Conservation (phyloP, 2,797 vertebrate species). For the Lemur catta region DNA sequence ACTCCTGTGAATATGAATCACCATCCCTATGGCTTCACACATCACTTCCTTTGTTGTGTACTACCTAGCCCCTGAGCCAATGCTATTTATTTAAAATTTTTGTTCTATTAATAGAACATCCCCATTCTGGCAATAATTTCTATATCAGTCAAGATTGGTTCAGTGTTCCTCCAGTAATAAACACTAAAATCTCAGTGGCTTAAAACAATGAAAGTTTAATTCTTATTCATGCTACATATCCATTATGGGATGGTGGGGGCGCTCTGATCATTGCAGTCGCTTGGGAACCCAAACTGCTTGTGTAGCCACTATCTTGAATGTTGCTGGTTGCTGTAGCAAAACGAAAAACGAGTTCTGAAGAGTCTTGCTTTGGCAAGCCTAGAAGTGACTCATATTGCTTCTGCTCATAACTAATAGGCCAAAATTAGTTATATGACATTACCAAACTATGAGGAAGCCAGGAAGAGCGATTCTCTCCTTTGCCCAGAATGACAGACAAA, state of each 20-base stretch:
- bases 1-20: neutral
- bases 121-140: neutral
- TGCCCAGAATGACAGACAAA: neutral
- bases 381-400: conserved; percentile 24
- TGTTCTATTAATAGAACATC: neutral
- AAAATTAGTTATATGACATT: conserved; percentile 62
- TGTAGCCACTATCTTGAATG: neutral
- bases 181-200: neutral
- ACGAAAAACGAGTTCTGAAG: neutral
- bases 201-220: neutral
- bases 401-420: conserved; percentile 26
- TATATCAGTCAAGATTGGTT: neutral
- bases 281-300: neutral
- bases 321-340: neutral
- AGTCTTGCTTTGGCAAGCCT: conserved; percentile 36
- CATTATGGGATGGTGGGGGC: neutral
- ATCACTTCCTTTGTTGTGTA: neutral
- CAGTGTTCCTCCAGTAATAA: neutral
- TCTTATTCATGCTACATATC: neutral
- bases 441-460: conserved; percentile 30
- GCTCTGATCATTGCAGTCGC: neutral
- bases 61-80: neutral
- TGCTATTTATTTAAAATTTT: neutral
- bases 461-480: conserved; percentile 23
- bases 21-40: neutral